Base-by-base conservation (phyloP, 2,888 invertebrate genomes). In the Scaptomyza parva region DNA sequence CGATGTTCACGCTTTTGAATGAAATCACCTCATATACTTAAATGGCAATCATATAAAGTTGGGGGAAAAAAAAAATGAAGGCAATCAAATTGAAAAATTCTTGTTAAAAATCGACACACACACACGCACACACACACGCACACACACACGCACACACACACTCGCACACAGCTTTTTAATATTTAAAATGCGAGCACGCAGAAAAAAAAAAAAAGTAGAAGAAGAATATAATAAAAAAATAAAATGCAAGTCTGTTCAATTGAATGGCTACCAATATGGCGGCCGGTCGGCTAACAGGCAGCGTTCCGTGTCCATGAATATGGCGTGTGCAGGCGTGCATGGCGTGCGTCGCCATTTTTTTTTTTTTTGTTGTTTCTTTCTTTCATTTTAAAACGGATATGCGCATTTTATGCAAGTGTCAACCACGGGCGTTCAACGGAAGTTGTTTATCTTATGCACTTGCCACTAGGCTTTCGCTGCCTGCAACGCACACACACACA, bases 1-100 rank as follows among this genome's bases (percentile, higher is more conserved):
- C 89, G 1, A 72, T 86, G 37, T 88, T 89, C 48, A 86, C 90
- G 4, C 58, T 90, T 12, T 62, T 90, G 0, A 81, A 55, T 8
- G 47, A 78, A 22, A 39, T 70, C n/a, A 70, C 44, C 5, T 41
- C 54, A 17, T 8, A n/a, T 20, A 53, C 7, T 63, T 68, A 44
- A 72, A 45, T 26, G 24, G 30, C 28, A 63, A 18, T n/a, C 9
- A 22, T 14, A 22, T n/a, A 17, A 40, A 33, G 17, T 17, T 20
- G 24, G n/a, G 43, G 26, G 35, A 26, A 57, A 57, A 43, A 30
- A 40, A 26, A 57, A 57, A 43, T 35, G 22, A 39, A 18, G 33
- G 58, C 45, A 70, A 59, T 70, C 41, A 70, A 64, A 59, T 70
- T 64, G 41, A 54, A 59, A 59, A 69, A 70, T 41, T 47, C 53